Conservation (phyloP, 2,113 vertebrate genomes). For the Vanacampus margaritifer region DNA sequence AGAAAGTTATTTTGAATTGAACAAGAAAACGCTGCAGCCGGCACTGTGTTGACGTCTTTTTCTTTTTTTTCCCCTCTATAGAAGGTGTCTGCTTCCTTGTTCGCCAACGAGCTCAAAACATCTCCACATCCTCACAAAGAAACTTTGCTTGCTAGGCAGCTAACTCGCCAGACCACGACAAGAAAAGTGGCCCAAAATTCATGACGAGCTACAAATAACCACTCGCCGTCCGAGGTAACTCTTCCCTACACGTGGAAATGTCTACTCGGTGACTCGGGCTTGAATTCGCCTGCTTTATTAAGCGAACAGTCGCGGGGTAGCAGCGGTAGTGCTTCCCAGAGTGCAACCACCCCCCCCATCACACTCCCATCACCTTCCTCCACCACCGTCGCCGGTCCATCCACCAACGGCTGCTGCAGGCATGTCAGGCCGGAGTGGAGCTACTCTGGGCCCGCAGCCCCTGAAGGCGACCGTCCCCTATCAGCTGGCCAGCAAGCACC, state of each 20-base stretch:
- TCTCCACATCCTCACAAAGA: constrained; percentile 69
- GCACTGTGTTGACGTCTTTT: constrained; percentile 20
- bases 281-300: constrained; percentile 42
- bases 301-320: constrained; percentile 46
- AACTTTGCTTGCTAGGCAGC: constrained; percentile 67
- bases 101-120: constrained; percentile 42
- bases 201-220: constrained; percentile 12
- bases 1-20: constrained; percentile 12
- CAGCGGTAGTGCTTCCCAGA: constrained; percentile 16
- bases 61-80: background rate
- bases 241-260: background rate
- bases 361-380: background rate
- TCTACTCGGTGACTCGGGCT: background rate
- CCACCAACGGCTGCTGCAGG: constrained; percentile 9
- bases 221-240: constrained; percentile 8
- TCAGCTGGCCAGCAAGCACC: constrained; percentile 74
- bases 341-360: constrained; percentile 35
- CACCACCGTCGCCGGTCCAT: constrained; percentile 16
- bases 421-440: constrained; percentile 59
- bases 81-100: constrained; percentile 55
- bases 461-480: constrained; percentile 82
- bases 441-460: constrained; percentile 70
- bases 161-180: constrained; percentile 48
- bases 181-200: constrained; percentile 24
- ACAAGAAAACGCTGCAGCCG: constrained; percentile 29